Evolutionary conservation across 2,113 vertebrate species (phyloP).

Genomic region (Phaethon lepturus): DNA sequence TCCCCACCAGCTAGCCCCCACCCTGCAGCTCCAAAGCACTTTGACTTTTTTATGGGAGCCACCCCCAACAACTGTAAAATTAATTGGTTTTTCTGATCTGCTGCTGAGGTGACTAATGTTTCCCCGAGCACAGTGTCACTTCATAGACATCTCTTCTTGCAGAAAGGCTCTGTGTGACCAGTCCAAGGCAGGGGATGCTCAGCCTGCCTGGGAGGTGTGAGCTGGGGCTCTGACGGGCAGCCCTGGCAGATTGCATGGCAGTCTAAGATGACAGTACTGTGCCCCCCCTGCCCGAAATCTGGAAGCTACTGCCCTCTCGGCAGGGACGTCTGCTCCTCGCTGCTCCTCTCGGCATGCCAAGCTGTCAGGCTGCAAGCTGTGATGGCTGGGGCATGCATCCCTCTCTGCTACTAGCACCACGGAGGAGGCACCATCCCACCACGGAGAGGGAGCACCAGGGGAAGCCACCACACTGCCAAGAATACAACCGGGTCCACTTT

Average conservation of each 20-base stretch:
- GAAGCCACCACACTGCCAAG: background rate
- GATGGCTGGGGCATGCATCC: rapidly evolving
- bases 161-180: background rate
- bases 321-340: background rate
- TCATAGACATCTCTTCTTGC: background rate
- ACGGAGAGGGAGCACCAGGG: rapidly evolving
- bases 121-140: background rate
- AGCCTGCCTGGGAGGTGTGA: background rate
- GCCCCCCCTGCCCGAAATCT: background rate
- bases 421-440: rapidly evolving
- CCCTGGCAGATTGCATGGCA: background rate
- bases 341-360: background rate
- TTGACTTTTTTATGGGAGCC: background rate
- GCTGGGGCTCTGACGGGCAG: background rate
- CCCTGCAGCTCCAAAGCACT: background rate
- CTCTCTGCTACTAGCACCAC: background rate
- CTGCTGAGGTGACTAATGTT: background rate
- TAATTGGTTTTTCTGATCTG: background rate
- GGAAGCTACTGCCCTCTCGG: background rate
- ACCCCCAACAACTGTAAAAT: background rate
- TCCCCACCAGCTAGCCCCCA: background rate
- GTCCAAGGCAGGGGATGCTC: background rate
- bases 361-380: background rate
- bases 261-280: background rate
- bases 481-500: background rate